phyloP scores from a whole-genome alignment of 2,888 invertebrate genomes.

The Phragmatobia fuliginosa region DNA sequence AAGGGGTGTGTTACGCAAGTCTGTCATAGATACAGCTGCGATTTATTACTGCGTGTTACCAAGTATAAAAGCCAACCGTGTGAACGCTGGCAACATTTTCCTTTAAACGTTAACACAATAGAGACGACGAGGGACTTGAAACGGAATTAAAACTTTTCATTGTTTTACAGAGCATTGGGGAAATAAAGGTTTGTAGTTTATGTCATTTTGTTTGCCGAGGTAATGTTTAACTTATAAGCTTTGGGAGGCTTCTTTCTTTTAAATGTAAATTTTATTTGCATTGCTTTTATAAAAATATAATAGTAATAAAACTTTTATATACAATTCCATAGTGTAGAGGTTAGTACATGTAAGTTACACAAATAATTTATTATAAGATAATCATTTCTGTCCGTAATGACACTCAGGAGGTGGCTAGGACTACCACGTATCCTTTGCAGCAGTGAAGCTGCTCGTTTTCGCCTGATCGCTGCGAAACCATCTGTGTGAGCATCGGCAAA shows the following conservation, averaged over 20 bases:
- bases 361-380: too few relatives aligned
- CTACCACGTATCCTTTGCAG: too few relatives aligned
- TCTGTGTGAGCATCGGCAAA: too few relatives aligned
- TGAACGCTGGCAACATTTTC: slow-evolving; percentile 30
- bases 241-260: not conserved
- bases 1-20: slow-evolving; percentile 35
- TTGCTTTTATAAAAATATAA: too few relatives aligned
- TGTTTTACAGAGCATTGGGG: slow-evolving; percentile 16
- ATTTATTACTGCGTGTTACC: slow-evolving; percentile 44
- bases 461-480: too few relatives aligned
- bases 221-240: slow-evolving; percentile 2
- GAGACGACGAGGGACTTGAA: slow-evolving; percentile 5
- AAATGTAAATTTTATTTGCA: not conserved
- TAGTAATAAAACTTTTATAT: too few relatives aligned
- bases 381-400: too few relatives aligned
- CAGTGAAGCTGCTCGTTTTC: too few relatives aligned
- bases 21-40: slow-evolving; percentile 37
- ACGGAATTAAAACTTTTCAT: slow-evolving; percentile 22
- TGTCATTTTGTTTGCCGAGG: slow-evolving; percentile 8
- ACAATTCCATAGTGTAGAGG: too few relatives aligned
- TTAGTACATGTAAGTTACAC: too few relatives aligned
- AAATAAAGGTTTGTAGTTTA: slow-evolving; percentile 20
- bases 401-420: too few relatives aligned
- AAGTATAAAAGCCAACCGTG: slow-evolving; percentile 41
- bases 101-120: slow-evolving; percentile 22